Conservation (phyloP, 2,113 vertebrate species). For the Shinisaurus crocodilurus region DNA sequence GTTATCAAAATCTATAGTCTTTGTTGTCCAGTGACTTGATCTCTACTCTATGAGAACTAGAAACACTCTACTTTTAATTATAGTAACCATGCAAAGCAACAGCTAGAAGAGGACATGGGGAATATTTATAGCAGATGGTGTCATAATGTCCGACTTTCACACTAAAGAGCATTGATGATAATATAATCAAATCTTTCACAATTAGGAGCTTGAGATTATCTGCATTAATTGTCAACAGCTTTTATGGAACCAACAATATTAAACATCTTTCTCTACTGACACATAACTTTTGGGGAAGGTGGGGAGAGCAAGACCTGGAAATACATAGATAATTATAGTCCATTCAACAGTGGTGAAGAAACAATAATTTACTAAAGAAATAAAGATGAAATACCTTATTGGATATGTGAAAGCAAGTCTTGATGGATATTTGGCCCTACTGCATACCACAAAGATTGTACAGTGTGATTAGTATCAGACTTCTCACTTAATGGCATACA, state of each 20-base stretch:
- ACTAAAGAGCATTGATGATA: not conserved
- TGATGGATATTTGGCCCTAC: constrained; percentile 31
- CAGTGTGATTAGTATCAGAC: constrained; percentile 11
- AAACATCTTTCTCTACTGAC: constrained; percentile 1
- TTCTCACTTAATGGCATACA: constrained; percentile 6
- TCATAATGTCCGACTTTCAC: not conserved
- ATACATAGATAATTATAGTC: not conserved
- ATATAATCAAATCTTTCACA: not conserved
- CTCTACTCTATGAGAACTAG: not conserved
- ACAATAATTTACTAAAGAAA: not conserved
- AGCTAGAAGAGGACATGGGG: not conserved
- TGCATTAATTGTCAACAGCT: not conserved
- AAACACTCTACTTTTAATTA: not conserved
- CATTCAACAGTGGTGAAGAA: constrained; percentile 17
- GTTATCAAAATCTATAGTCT: not conserved
- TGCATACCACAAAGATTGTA: constrained; percentile 9
- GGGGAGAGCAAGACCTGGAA: not conserved
- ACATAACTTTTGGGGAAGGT: not conserved
- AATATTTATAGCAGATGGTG: not conserved
- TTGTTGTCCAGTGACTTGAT: not conserved
- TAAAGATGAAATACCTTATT: constrained; percentile 27
- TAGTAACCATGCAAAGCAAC: not conserved
- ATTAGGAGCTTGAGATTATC: not conserved
- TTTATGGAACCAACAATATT: not conserved
- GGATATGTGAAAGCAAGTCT: constrained; percentile 14